Percentiles rank a stretch among this genome's conserved stretches.
Conservation (phyloP, 1,140 invertebrate genomes). For the Carcinoscorpius rotundicauda region DNA sequence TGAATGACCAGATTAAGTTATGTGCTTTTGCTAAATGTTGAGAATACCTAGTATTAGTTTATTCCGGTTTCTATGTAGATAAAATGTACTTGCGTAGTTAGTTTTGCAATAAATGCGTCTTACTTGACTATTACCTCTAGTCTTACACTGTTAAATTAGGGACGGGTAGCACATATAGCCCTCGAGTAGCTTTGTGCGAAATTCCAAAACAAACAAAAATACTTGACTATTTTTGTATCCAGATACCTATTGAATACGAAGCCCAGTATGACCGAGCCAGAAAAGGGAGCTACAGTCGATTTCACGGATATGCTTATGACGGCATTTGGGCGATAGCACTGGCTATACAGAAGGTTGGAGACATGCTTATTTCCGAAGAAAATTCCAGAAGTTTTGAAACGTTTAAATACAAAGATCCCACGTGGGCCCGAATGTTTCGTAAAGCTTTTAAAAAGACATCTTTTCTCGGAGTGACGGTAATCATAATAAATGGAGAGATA, state of each 20-base stretch:
- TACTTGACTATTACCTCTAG: not conserved
- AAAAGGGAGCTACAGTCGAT: slow-evolving; percentile 71
- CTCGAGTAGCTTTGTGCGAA: too few relatives aligned
- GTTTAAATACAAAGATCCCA: slow-evolving; percentile 66
- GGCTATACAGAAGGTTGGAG: slow-evolving; percentile 63
- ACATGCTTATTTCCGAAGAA: slow-evolving; percentile 44
- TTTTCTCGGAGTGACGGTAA: slow-evolving; percentile 85
- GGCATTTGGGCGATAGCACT: slow-evolving; percentile 90
- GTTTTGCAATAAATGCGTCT: too few relatives aligned
- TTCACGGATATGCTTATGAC: slow-evolving; percentile 94
- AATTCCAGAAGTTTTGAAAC: slow-evolving; percentile 29
- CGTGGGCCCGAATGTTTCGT: slow-evolving; percentile 74
- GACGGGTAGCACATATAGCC: too few relatives aligned
- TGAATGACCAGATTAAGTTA: too few relatives aligned
- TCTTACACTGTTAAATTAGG: too few relatives aligned
- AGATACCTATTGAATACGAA: slow-evolving; percentile 80
- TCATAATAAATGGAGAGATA: too few relatives aligned
- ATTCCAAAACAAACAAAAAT: too few relatives aligned
- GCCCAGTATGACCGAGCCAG: slow-evolving; percentile 64
- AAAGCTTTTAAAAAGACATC: slow-evolving; percentile 76
- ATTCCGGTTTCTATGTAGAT: too few relatives aligned
- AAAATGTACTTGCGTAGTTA: too few relatives aligned
- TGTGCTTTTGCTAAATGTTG: too few relatives aligned
- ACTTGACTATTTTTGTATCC: slow-evolving; percentile 17
- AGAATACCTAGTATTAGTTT: too few relatives aligned